Base-by-base conservation (phyloP, 2,888 invertebrate genomes). In the Oxytorus armatus region DNA sequence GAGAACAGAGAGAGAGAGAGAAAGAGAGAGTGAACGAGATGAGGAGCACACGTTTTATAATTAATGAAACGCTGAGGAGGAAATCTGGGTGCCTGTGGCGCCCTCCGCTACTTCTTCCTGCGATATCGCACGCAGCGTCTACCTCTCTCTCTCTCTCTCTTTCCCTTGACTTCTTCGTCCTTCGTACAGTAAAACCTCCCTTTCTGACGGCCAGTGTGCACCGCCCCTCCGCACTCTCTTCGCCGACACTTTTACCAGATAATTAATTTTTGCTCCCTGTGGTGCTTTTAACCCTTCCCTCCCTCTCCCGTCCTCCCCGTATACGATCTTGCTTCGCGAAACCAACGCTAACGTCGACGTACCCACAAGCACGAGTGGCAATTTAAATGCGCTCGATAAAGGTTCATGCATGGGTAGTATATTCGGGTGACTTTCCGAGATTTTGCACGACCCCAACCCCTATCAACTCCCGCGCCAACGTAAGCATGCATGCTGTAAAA, bases 261-360 rank as follows among this genome's bases (percentile, higher is more conserved):
- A 79, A 79, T 79, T 79, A 79, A 79, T 79, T 79, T 79, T 76
- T 72, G 59, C 76, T 72, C 76, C 66, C 70, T 29, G 66, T 70
- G 21, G 53, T 72, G 76, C 76, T 79, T 79, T 79, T 72, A 79
- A 72, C 42, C 65, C n/a, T n/a, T n/a, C n/a, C n/a, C n/a, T n/a
- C n/a, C n/a, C n/a, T n/a, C n/a, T n/a, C n/a, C n/a, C n/a, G n/a
- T n/a, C n/a, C n/a, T n/a, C n/a, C 44, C 63, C 33, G 44, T n/a
- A 42, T 16, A 8, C 72, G 57, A 18, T 51, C 25, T 61, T 16
- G 16, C 47, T 21, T 70, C 61, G n/a, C 16, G 25, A 10, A 23
- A 39, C 33, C 18, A 72, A 36, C 72, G 14, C 59, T n/a, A n/a
- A n/a, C n/a, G n/a, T n/a, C n/a, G n/a, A n/a, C n/a, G n/a, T n/a